Conservation (phyloP, 1,140 invertebrate species). For the Scaptomyza pallida region DNA sequence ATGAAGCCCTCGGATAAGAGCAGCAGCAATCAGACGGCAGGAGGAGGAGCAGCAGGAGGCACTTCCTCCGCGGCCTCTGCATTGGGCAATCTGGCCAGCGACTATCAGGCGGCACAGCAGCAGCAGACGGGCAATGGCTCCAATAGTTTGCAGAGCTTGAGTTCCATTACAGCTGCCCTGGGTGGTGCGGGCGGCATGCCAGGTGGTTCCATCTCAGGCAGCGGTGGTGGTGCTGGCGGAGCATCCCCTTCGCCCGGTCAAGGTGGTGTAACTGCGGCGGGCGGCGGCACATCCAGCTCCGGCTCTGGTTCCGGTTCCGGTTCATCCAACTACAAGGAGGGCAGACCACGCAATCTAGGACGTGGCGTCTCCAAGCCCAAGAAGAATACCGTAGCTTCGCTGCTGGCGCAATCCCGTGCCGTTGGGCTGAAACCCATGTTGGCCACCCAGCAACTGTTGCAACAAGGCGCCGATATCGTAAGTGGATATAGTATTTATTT, state of each 20-base stretch:
- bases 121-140: conserved; percentile 27
- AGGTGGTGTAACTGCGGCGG: conserved; percentile 1
- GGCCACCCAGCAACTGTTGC: conserved; percentile 85
- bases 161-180: conserved; percentile 83
- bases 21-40: conserved; percentile 14
- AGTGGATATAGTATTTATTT: conserved; percentile 16
- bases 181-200: conserved; percentile 70
- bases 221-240: conserved; percentile 48
- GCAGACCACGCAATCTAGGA: conserved; percentile 91
- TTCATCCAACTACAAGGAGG: conserved; percentile 86
- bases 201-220: conserved; percentile 67
- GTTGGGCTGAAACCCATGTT: conserved; percentile 87
- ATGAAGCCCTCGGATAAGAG: conserved; percentile 88
- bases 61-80: conserved; percentile 23
- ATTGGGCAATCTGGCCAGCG: conserved; percentile 45
- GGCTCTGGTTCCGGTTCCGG: conserved; percentile 54
- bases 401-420: conserved; percentile 92
- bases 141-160: conserved; percentile 81
- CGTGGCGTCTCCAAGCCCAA: conserved; percentile 94
- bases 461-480: conserved; percentile 84
- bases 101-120: conserved; percentile 49
- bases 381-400: conserved; percentile 95
- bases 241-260: conserved; percentile 61
- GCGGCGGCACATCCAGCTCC: conserved; percentile 34
- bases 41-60: conserved; percentile 10